Conservation (phyloP, 2,113 vertebrate genomes). For the Toxotes chatareus region DNA sequence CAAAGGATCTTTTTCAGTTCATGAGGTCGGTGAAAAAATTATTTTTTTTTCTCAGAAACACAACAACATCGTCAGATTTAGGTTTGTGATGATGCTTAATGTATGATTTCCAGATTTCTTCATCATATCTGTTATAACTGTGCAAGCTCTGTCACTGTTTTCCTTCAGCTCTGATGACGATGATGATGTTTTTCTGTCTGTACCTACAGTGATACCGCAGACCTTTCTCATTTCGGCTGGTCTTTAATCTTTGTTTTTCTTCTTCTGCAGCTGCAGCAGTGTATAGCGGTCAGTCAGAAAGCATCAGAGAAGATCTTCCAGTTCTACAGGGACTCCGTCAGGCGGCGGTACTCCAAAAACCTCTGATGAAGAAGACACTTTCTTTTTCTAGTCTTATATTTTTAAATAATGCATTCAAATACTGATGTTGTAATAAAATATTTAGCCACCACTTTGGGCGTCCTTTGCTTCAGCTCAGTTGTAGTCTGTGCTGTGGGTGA, state of each 20-base stretch:
- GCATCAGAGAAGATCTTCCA: slow-evolving; percentile 88
- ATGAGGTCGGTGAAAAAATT: slow-evolving; percentile 84
- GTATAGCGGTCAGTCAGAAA: slow-evolving; percentile 87
- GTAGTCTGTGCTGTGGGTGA: not conserved
- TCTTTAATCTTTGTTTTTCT: not conserved
- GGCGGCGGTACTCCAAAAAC: slow-evolving; percentile 89
- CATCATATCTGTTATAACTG: not conserved
- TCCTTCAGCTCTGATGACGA: not conserved
- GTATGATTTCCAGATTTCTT: not conserved
- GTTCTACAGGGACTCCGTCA: slow-evolving; percentile 91
- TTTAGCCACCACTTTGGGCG: slow-evolving; percentile 5
- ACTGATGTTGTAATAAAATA: slow-evolving; percentile 59
- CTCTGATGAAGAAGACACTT: slow-evolving; percentile 59
- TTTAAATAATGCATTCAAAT: slow-evolving; percentile 11
- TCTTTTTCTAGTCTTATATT: not conserved
- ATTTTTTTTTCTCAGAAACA: not conserved
- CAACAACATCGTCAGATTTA: not conserved
- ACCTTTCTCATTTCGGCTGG: not conserved
- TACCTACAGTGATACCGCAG: not conserved
- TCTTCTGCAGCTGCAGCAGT: slow-evolving; percentile 89
- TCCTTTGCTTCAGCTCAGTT: slow-evolving; percentile 17
- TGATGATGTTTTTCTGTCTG: not conserved
- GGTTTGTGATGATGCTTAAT: not conserved
- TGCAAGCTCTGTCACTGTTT: not conserved
- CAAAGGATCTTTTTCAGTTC: slow-evolving; percentile 88